Conservation (phyloP, 2,888 invertebrate species). For the Nemurella pictetii region DNA sequence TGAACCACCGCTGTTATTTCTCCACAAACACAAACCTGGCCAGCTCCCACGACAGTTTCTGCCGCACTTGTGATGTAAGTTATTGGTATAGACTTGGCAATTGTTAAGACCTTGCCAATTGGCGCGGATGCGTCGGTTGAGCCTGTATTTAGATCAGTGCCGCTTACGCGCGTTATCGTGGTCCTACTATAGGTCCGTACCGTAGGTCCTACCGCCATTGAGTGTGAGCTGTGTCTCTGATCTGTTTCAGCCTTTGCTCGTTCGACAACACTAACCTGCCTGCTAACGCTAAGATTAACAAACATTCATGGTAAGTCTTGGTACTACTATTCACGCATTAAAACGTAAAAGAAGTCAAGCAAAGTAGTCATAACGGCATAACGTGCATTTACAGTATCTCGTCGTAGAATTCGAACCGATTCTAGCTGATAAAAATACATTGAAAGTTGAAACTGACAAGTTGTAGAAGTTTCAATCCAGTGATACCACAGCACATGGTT, state of each 20-base stretch:
- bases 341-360: too few species aligned
- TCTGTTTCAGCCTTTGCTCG: neutral
- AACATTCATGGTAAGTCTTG: neutral
- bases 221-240: neutral
- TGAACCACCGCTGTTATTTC: too few species aligned
- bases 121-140: neutral
- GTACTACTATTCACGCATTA: too few species aligned
- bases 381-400: too few species aligned
- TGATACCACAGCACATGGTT: too few species aligned
- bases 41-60: neutral
- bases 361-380: too few species aligned
- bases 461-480: too few species aligned
- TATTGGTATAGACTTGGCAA: neutral
- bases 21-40: neutral
- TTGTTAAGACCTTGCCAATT: constrained; percentile 7
- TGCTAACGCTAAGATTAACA: neutral
- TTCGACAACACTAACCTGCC: neutral
- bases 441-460: too few species aligned
- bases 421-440: too few species aligned
- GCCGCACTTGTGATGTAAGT: neutral
- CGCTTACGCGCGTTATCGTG: neutral
- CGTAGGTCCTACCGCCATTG: neutral
- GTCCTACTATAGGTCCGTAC: too few species aligned
- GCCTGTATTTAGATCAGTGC: constrained; percentile 4
- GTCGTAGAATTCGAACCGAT: too few species aligned